phyloP scores from a whole-genome alignment of 1,140 invertebrate genomes.

The Choristoneura fumiferana region DNA sequence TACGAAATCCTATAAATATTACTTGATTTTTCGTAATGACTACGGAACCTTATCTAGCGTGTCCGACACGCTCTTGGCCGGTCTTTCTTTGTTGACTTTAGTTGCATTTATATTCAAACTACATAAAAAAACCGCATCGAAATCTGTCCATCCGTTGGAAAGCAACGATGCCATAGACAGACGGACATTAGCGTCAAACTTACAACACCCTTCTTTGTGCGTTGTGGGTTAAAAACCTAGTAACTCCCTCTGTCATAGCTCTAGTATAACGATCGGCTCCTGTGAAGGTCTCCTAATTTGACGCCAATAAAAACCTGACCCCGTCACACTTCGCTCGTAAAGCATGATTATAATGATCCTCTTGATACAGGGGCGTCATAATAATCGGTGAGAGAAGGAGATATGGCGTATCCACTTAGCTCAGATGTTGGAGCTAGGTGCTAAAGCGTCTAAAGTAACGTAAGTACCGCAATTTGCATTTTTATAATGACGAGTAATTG shows the following conservation, averaged over 20 bases:
- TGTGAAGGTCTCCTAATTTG: slow-evolving; percentile 23
- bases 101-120: too few species aligned
- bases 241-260: neutral
- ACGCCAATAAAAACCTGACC: slow-evolving; percentile 24
- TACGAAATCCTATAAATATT: too few species aligned
- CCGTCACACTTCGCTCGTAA: slow-evolving; percentile 2
- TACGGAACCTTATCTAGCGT: too few species aligned
- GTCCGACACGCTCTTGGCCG: too few species aligned
- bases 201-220: too few species aligned
- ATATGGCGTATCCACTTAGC: slow-evolving; percentile 1
- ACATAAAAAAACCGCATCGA: too few species aligned
- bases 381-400: neutral
- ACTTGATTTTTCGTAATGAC: too few species aligned
- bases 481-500: neutral
- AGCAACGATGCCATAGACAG: too few species aligned
- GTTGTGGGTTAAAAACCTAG: too few species aligned
- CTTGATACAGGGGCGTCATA: slow-evolving; percentile 6
- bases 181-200: too few species aligned
- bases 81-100: too few species aligned
- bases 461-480: neutral
- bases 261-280: neutral
- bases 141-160: too few species aligned
- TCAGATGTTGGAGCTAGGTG: neutral
- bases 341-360: slow-evolving; percentile 10
- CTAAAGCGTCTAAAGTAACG: neutral